Percentiles rank a stretch among this genome's conserved stretches.
Evolutionary conservation across 2,113 vertebrate genomes (phyloP).

Genomic region (Phalacrocorax pelagicus): DNA sequence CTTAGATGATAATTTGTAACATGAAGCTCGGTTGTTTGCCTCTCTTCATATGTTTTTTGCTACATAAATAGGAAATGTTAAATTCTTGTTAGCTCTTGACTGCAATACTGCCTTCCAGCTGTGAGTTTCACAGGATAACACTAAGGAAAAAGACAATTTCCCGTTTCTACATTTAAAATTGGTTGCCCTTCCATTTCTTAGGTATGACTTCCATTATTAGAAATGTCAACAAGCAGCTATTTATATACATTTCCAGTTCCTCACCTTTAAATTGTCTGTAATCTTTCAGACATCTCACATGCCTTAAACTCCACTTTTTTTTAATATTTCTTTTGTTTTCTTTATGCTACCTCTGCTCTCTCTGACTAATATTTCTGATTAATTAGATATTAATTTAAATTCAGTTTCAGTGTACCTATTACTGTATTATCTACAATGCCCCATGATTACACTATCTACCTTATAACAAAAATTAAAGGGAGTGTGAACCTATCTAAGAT

Average conservation of each 20-base stretch:
- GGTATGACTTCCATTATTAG: neutral
- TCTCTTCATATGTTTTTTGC: neutral
- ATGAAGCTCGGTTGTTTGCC: neutral
- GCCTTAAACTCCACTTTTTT: neutral
- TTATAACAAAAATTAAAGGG: neutral
- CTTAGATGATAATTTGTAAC: neutral
- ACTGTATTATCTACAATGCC: neutral
- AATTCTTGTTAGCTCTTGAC: neutral
- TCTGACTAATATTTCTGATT: neutral
- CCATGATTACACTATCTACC: neutral
- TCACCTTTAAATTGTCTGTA: neutral
- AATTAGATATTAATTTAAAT: neutral
- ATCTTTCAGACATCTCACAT: neutral
- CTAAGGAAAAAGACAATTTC: neutral
- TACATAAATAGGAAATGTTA: neutral
- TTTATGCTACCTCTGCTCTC: neutral
- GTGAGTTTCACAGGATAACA: neutral
- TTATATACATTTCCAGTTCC: neutral
- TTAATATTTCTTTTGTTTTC: neutral
- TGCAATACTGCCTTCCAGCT: neutral
- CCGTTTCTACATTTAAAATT: neutral
- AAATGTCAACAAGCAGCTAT: neutral
- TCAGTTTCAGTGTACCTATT: neutral
- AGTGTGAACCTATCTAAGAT: neutral
- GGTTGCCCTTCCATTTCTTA: neutral